phyloP scores from a whole-genome alignment of 2,113 vertebrate genomes.

The Myodes glareolus region DNA sequence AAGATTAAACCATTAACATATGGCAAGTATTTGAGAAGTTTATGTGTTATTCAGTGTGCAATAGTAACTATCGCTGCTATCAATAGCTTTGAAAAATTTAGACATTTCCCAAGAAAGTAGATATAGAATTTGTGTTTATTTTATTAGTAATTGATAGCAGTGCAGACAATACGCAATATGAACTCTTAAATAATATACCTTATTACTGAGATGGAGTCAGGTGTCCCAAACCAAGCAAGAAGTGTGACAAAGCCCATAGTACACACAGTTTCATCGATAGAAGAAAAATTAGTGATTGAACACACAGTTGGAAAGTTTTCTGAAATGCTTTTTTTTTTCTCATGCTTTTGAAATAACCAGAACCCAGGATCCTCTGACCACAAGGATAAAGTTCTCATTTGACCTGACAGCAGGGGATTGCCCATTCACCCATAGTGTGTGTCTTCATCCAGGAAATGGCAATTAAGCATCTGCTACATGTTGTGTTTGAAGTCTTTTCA shows the following conservation, averaged over 20 bases:
- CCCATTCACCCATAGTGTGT: not conserved
- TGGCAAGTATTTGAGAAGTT: not conserved
- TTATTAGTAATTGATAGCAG: not conserved
- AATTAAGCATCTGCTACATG: not conserved
- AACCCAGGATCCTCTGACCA: not conserved
- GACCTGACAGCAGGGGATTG: not conserved
- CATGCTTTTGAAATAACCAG: not conserved
- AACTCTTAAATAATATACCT: not conserved
- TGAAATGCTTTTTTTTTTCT: not conserved
- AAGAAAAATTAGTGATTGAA: slow-evolving; percentile 1
- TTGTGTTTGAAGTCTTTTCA: not conserved
- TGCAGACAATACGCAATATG: not conserved
- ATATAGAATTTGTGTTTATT: not conserved
- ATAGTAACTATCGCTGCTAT: not conserved
- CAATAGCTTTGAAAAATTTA: not conserved
- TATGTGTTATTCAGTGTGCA: not conserved
- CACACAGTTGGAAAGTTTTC: not conserved
- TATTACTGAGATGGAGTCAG: not conserved
- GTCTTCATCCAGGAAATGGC: not conserved
- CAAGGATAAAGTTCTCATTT: not conserved
- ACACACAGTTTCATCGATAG: not conserved
- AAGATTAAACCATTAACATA: not conserved
- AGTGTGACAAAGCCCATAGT: not conserved
- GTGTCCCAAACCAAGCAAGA: not conserved
- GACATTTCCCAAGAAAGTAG: not conserved